Evolutionary conservation across 2,888 invertebrate genomes (phyloP).

Genomic region (Lithophane socia): DNA sequence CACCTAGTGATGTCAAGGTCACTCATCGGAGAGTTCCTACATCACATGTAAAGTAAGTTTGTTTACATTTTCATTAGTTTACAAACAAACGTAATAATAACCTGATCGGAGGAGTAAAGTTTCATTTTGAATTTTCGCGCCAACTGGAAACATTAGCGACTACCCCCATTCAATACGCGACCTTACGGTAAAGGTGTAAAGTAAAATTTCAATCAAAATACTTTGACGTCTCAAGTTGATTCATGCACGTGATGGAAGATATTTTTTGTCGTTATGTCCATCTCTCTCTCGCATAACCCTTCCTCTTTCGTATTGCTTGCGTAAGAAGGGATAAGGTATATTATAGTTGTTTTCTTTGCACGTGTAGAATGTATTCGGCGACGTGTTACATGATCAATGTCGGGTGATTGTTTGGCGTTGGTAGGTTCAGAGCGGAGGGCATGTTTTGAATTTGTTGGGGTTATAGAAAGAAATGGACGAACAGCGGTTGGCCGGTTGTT

Average conservation of each 20-base stretch:
- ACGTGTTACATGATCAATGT: slow-evolving; percentile 74
- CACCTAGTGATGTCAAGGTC: slow-evolving; percentile 77
- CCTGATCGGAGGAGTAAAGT: slow-evolving; percentile 37
- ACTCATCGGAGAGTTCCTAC: slow-evolving; percentile 73
- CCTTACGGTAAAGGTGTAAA: slow-evolving; percentile 37
- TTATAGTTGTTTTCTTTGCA: slow-evolving; percentile 72
- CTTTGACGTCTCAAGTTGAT: slow-evolving; percentile 63
- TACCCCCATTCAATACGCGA: slow-evolving; percentile 43
- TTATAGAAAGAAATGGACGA: slow-evolving; percentile 80
- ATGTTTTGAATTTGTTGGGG: slow-evolving; percentile 75
- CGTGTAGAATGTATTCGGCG: slow-evolving; percentile 74
- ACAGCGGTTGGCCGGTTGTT: slow-evolving; percentile 72
- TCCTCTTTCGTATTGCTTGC: slow-evolving; percentile 57
- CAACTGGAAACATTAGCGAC: slow-evolving; percentile 45
- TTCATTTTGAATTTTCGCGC: slow-evolving; percentile 71
- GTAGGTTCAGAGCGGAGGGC: slow-evolving; percentile 53
- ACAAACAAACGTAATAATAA: background rate
- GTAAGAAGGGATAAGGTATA: slow-evolving; percentile 64
- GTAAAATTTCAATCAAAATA: slow-evolving; percentile 58
- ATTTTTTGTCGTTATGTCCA: slow-evolving; percentile 66
- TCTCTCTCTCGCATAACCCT: slow-evolving; percentile 69
- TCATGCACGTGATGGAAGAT: slow-evolving; percentile 76
- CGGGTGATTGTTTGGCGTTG: slow-evolving; percentile 59
- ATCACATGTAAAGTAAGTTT: slow-evolving; percentile 77
- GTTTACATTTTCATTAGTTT: slow-evolving; percentile 19